Evolutionary conservation across 2,113 vertebrate genomes (phyloP).

Genomic region (Dryoscopus gambensis): DNA sequence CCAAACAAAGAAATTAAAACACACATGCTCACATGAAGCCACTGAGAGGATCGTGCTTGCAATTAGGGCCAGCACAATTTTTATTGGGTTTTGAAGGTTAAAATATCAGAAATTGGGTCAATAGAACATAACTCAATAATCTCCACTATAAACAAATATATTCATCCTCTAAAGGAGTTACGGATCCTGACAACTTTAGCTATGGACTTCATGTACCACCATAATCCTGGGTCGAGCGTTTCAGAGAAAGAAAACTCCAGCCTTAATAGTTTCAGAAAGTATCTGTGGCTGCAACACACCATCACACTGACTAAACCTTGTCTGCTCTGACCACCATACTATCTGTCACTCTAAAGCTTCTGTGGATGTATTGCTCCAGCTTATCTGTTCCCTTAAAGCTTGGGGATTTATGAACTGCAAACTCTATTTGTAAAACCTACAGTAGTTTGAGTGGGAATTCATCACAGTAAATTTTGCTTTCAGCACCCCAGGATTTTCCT

Average conservation of each 20-base stretch:
- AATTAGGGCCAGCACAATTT: background rate
- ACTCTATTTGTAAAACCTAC: conserved; percentile 18
- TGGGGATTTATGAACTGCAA: conserved; percentile 17
- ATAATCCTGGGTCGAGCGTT: background rate
- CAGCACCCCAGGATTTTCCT: background rate
- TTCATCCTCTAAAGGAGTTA: background rate
- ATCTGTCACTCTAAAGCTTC: background rate
- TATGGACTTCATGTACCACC: background rate
- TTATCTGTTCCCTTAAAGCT: background rate
- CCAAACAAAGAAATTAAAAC: background rate
- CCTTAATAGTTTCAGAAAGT: background rate
- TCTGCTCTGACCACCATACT: background rate
- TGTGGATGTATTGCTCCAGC: background rate
- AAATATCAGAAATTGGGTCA: background rate
- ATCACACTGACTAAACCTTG: background rate
- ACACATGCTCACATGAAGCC: background rate
- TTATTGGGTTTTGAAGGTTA: background rate
- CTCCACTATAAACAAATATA: background rate
- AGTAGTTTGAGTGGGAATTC: background rate
- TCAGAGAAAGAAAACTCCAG: background rate
- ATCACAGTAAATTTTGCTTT: conserved; percentile 19
- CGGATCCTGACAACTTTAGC: background rate
- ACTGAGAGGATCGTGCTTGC: background rate
- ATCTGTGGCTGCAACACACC: background rate
- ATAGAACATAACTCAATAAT: background rate